Base-by-base conservation (phyloP, 64 coral and sea anemone genomes). In the Montipora cactus region DNA sequence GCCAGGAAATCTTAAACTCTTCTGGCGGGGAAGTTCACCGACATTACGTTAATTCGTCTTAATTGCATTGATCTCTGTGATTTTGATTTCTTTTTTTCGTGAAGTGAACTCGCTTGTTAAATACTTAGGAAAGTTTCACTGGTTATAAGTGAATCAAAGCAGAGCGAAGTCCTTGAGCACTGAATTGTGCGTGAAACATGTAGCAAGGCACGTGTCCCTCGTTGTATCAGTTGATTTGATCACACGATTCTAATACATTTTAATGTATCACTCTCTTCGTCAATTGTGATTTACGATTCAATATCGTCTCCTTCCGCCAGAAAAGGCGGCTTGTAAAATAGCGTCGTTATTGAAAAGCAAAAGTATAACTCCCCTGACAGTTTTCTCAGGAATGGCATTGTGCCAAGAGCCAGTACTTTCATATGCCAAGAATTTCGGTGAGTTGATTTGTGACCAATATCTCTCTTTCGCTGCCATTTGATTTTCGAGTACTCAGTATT, bases 401-500 rank as follows among this genome's bases (percentile, higher is more conserved):
- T 20, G 5, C 20, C 18, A 23, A 64, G 10, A 15, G 5, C 37
- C 5, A 44, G 14, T 14, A 46, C n/a, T 76, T 78, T 78, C 46
- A 8, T 7, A 78, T 50, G 14, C 46, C 44, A 78, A 47, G 76
- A 78, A 78, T 78, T 78, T 19, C 13, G 76, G 46, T 8, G 76
- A 6, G 7, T 57, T 7, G 12, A 19, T 49, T n/a, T 7, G 46
- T 2, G 46, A 47, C 0, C 76, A 78, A 78, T 78, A 78, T 78
- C 7, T 7, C 12, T 12, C 74, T 78, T 78, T 78, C 76, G 66
- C 82, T 19, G 46, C 58, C 4, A 71, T 71, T 51, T 72, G 18
- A 86, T 9, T 86, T 48, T 86, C 21, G n/a, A 71, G 15, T 8
- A 47, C 10, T 50, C 1, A 3, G 71, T 86, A 86, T 86, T 86